phyloP scores from a whole-genome alignment of 2,888 invertebrate genomes.

The Eremobia ochroleuca region DNA sequence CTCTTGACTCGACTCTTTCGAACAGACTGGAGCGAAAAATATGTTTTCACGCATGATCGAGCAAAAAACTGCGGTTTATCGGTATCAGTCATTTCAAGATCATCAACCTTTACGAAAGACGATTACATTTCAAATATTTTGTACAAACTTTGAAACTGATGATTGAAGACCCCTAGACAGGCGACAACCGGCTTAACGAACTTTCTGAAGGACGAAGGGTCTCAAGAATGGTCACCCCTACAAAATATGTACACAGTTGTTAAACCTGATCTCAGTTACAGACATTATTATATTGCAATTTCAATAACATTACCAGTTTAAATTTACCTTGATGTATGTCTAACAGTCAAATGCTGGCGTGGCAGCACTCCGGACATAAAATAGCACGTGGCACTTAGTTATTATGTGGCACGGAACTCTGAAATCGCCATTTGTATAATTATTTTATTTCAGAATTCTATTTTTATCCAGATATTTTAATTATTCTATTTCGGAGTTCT shows the following conservation, averaged over 20 bases:
- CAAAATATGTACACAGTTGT: not conserved
- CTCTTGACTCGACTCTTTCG: conserved; percentile 2
- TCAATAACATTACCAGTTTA: conserved; percentile 9
- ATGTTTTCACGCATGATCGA: not conserved
- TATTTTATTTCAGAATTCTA: conserved; percentile 39
- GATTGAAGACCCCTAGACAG: not conserved
- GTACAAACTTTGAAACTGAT: conserved; percentile 1
- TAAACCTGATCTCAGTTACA: conserved; percentile 38
- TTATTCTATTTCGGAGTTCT: conserved; percentile 12
- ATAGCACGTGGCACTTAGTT: conserved; percentile 37
- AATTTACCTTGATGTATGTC: conserved; percentile 24
- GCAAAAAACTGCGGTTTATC: conserved; percentile 43
- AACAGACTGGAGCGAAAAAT: conserved; percentile 3
- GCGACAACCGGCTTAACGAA: conserved; percentile 50
- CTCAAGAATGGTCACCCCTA: conserved; percentile 7
- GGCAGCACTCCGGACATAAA: conserved; percentile 26
- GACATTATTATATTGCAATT: conserved; percentile 38
- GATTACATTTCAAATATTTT: conserved; percentile 16
- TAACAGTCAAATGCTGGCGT: conserved; percentile 25
- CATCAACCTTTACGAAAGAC: conserved; percentile 37
- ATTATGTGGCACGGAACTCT: conserved; percentile 20
- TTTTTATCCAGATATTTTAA: not conserved
- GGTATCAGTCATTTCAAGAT: conserved; percentile 45
- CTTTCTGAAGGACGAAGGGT: conserved; percentile 35
- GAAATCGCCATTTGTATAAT: conserved; percentile 19